A percentile compares a stretch with the other conserved stretches of the same genome.
These are phyloP conservation scores for Capromys pilorides DNA, from an alignment of 2,797 vertebrate species.

Conservation along the genomic window DNA sequence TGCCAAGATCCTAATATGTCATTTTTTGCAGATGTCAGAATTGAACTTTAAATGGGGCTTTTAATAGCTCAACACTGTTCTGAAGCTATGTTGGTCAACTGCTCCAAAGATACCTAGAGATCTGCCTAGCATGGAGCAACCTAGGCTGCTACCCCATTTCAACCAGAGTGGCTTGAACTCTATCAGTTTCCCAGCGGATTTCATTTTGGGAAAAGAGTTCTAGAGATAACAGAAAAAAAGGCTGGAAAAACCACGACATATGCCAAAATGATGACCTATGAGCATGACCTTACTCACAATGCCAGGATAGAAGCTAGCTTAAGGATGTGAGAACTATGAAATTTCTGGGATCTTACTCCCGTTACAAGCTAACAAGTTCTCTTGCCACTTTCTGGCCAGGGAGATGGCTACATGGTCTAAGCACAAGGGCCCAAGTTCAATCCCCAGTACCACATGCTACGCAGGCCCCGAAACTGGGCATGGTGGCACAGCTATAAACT, in stretches of 20 bases:
- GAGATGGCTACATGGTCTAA: no score
- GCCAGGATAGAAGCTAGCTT: neutral
- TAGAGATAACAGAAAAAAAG: neutral
- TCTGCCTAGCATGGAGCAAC: neutral
- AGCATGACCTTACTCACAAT: neutral
- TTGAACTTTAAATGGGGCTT: neutral
- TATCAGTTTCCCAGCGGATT: slow-evolving; percentile 24
- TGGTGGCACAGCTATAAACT: no score
- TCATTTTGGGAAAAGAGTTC: neutral
- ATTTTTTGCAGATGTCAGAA: slow-evolving; percentile 1
- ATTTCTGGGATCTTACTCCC: neutral
- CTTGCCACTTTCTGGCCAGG: neutral
- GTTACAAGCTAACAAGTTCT: slow-evolving; percentile 9
- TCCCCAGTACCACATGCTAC: no score
- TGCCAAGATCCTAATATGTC: neutral
- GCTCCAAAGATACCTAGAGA: neutral
- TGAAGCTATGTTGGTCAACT: neutral
- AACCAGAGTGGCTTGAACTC: neutral
- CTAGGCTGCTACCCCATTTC: neutral
- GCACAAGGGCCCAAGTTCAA: no score
- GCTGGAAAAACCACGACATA: neutral
- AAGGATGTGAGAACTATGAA: neutral
- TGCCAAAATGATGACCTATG: neutral
- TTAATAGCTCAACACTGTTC: neutral
- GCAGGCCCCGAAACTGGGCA: no score